Evolutionary conservation across 2,113 vertebrate genomes (phyloP).

Genomic region (Baryphthengus martii): DNA sequence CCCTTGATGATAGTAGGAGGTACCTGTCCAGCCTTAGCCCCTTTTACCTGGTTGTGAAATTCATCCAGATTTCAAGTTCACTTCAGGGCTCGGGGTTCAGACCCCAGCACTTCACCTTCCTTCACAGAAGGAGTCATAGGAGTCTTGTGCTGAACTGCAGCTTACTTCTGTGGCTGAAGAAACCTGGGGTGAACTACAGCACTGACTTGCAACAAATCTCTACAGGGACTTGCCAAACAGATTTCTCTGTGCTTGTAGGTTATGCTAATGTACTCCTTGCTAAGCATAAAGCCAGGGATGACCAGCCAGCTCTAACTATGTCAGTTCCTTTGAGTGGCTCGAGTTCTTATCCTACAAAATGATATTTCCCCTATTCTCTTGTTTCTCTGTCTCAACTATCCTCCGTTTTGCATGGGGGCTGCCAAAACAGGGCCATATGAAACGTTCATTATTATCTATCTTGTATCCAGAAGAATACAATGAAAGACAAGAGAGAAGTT

Average conservation of each 20-base stretch:
- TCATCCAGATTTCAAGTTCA: too few species aligned
- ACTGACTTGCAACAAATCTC: neutral
- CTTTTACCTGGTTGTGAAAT: too few species aligned
- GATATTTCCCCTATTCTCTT: neutral
- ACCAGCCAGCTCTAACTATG: neutral
- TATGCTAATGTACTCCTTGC: neutral
- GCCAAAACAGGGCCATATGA: neutral
- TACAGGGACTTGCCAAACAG: neutral
- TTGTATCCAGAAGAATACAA: neutral
- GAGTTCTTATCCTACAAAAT: neutral
- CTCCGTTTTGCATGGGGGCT: neutral
- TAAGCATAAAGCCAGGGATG: neutral
- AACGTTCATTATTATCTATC: neutral
- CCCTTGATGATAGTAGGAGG: slow-evolving; percentile 54
- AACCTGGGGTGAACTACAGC: neutral
- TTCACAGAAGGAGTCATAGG: neutral
- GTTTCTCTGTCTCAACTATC: neutral
- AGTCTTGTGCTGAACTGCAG: neutral
- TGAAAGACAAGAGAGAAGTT: neutral
- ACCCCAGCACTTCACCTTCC: neutral
- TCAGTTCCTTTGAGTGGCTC: neutral
- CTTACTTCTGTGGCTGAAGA: neutral
- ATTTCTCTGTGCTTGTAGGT: neutral
- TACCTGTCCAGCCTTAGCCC: too few species aligned
- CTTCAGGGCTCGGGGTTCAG: too few species aligned